phyloP scores from a whole-genome alignment of 2,113 vertebrate genomes.

The Thunnus maccoyii region DNA sequence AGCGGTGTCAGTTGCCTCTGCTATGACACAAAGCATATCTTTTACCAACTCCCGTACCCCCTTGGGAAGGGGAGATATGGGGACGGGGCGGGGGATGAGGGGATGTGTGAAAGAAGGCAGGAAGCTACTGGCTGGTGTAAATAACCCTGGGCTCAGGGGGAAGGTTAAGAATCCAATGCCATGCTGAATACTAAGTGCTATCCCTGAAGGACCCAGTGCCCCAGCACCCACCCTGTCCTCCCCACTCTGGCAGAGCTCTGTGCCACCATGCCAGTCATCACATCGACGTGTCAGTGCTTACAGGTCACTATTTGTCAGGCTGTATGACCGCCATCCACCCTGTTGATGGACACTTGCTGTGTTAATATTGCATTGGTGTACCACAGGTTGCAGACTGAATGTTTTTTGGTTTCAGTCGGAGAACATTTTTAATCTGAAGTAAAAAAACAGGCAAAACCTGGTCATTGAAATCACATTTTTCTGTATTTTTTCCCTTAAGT shows the following conservation, averaged over 20 bases:
- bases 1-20: constrained; percentile 73
- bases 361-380: constrained; percentile 12
- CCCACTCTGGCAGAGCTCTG: constrained; percentile 5
- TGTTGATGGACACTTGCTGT: constrained; percentile 23
- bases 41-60: constrained; percentile 62
- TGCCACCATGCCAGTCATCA: constrained; percentile 34
- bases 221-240: constrained; percentile 25
- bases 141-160: constrained; percentile 68
- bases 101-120: constrained; percentile 53
- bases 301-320: constrained; percentile 18
- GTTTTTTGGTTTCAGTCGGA: neutral
- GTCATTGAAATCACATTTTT: no score
- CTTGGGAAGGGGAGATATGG: constrained; percentile 51
- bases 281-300: constrained; percentile 25
- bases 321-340: constrained; percentile 3
- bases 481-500: no score
- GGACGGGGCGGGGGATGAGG: constrained; percentile 37
- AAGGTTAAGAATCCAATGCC: constrained; percentile 64
- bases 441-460: neutral
- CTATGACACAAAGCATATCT: constrained; percentile 75
- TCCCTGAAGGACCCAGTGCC: constrained; percentile 47
- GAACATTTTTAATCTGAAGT: neutral
- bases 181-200: constrained; percentile 66
- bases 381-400: neutral
- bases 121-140: constrained; percentile 71